phyloP scores from a whole-genome alignment of 2,888 invertebrate species.

The Chaetogeoica ovagalla region DNA sequence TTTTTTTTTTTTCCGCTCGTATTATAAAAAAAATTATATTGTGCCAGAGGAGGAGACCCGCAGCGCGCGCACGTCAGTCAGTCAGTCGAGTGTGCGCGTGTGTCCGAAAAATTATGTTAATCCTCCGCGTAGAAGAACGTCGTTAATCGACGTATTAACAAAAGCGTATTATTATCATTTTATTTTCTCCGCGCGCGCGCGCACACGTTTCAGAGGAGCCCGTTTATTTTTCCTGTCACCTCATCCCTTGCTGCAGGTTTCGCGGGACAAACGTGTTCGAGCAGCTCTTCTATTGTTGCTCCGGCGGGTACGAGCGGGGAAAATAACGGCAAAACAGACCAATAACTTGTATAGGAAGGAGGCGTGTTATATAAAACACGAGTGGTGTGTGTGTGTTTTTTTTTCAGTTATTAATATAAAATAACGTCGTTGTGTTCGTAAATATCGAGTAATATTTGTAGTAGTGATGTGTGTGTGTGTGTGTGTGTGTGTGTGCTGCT shows the following conservation, averaged over 20 bases:
- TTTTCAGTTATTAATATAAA: neutral
- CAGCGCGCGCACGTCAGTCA: neutral
- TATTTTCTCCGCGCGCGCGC: slow-evolving; percentile 38
- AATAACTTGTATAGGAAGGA: neutral
- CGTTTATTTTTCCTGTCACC: slow-evolving; percentile 20
- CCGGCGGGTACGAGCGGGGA: neutral
- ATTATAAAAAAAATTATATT: no score
- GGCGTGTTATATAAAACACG: neutral
- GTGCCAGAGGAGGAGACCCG: slow-evolving; percentile 14
- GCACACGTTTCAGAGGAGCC: neutral
- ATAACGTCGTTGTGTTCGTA: no score
- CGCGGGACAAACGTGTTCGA: slow-evolving; percentile 33
- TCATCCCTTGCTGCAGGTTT: neutral
- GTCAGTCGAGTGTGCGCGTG: slow-evolving; percentile 31
- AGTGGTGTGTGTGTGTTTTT: slow-evolving; percentile 11
- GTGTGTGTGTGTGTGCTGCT: no score
- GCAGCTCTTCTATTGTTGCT: slow-evolving; percentile 32
- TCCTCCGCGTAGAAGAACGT: slow-evolving; percentile 17
- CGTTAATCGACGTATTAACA: slow-evolving; percentile 53
- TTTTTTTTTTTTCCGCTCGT: neutral
- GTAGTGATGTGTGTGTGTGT: no score
- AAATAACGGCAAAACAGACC: slow-evolving; percentile 48
- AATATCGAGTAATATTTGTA: no score
- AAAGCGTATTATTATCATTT: slow-evolving; percentile 30
- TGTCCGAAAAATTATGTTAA: slow-evolving; percentile 53